Evolutionary conservation across 2,113 vertebrate species (phyloP).

Genomic region (Condylura cristata): DNA sequence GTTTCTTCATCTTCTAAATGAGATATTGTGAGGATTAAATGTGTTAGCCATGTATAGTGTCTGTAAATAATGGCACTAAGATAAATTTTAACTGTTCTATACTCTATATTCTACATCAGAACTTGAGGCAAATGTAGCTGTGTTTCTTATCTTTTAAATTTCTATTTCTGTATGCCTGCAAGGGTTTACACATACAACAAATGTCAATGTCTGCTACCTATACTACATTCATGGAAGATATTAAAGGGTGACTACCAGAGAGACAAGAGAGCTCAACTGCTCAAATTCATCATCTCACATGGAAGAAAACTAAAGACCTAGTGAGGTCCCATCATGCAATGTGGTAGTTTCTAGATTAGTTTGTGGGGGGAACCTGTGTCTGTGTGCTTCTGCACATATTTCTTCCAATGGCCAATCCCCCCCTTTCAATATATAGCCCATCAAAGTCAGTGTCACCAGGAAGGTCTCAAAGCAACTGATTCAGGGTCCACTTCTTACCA

Average conservation of each 20-base stretch:
- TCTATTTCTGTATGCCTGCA: not conserved
- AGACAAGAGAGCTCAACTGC: not conserved
- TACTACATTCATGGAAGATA: too few species aligned
- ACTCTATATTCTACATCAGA: not conserved
- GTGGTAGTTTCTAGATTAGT: too few species aligned
- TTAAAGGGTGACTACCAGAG: too few species aligned
- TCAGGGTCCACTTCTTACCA: not conserved
- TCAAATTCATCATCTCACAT: not conserved
- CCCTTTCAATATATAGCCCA: not conserved
- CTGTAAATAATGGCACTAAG: not conserved
- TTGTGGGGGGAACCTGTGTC: not conserved
- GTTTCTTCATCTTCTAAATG: conserved; percentile 32
- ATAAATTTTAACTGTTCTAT: not conserved
- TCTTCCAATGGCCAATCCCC: not conserved
- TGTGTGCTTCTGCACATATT: not conserved
- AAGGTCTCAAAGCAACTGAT: not conserved
- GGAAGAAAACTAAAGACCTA: not conserved
- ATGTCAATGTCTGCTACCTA: not conserved
- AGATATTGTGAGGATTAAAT: not conserved
- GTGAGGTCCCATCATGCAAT: not conserved
- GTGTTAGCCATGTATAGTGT: not conserved
- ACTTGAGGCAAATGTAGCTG: not conserved
- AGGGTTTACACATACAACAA: not conserved
- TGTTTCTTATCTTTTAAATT: not conserved
- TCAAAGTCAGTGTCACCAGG: not conserved